Base-by-base conservation (phyloP, 1,140 invertebrate genomes). In the Phymastichus coffea region DNA sequence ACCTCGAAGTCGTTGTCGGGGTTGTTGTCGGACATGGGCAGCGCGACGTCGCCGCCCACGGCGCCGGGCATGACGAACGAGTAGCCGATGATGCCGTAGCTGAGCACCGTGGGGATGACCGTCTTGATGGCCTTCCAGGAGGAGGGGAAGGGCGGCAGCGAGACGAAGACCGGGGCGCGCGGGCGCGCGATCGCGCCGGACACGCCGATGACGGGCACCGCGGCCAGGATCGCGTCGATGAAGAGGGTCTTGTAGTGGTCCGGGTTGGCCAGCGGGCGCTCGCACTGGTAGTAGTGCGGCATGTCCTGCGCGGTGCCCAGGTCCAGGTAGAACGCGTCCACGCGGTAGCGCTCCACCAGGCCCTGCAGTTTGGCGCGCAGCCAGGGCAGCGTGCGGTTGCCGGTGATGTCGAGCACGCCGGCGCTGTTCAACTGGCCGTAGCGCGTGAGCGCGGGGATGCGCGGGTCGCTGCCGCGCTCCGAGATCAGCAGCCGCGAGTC, bases 31-130 rank as follows among this genome's bases (percentile, higher is more conserved):
- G 68, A 75, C 68, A 84, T 84, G 0, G 84, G 83, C 60, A 84
- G 78, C 15, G 85, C 83, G 14, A 86, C 84, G 67, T 94, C 91
- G 2, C 95, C 95, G 0, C 95, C 95, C 23, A 98, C 93, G 17
- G 94, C 90, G 0, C 95, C 95, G 1, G 94, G 91, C 79, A 97
- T 88, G 4, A 97, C 83, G 65, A 97, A 95, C 0, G 94, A 93
- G 80, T 93, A 97, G 0, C 95, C 96, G 23, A 92, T 84, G 38
- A 90, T 83, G 0, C 94, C 93, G 59, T 95, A 91, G 8, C 87
- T 92, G 0, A 98, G 75, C 26, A 94, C 87, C 0, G 92, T 93
- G 1, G 88, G 93, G 66, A 95, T 94, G 1, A 92, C 86, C 20
- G 85, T 84, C 68, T 88, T 85, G n/a, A 97, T 78, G 0, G 91